These are phyloP conservation scores for Haliclona indistincta DNA, from an alignment of 37 sponge, comb jelly and placozoan genomes.

Conservation along the genomic window DNA sequence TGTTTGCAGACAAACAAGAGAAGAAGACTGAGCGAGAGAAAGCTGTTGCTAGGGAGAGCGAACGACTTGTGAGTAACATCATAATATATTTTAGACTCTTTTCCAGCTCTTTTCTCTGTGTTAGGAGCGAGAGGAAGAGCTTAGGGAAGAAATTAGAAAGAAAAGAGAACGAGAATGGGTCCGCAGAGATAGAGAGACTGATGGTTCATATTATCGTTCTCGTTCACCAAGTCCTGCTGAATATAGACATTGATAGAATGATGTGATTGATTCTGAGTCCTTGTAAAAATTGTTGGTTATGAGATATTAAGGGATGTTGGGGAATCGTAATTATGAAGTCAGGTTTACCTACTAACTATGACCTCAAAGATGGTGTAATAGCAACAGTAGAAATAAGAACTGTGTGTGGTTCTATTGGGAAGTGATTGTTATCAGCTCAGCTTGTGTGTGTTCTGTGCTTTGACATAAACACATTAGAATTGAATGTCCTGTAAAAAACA, in stretches of 20 bases:
- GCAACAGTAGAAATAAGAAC: too few relatives aligned
- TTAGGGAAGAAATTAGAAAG: slow-evolving; percentile 19
- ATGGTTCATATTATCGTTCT: neutral
- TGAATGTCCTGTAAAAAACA: too few relatives aligned
- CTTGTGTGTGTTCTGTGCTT: too few relatives aligned
- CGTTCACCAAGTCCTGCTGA: slow-evolving; percentile 3
- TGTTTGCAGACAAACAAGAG: slow-evolving; percentile 50
- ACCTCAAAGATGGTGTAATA: too few relatives aligned
- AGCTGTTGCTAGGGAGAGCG: slow-evolving; percentile 41
- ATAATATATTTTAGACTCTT: neutral
- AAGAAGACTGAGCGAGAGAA: slow-evolving; percentile 39
- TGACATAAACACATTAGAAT: too few relatives aligned
- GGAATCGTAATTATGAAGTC: neutral
- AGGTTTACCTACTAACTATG: neutral
- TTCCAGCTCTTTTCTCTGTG: neutral
- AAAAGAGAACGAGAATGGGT: neutral
- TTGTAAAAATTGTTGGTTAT: too few relatives aligned
- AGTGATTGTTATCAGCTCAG: too few relatives aligned
- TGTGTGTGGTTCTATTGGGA: too few relatives aligned
- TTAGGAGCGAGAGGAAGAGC: slow-evolving; percentile 39
- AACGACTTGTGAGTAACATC: slow-evolving; percentile 51
- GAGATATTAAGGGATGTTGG: too few relatives aligned
- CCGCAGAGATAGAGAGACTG: neutral
- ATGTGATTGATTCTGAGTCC: too few relatives aligned
- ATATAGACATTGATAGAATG: neutral